phyloP scores from a whole-genome alignment of 2,797 vertebrate species.

The Paratrypauchen microcephalus region DNA sequence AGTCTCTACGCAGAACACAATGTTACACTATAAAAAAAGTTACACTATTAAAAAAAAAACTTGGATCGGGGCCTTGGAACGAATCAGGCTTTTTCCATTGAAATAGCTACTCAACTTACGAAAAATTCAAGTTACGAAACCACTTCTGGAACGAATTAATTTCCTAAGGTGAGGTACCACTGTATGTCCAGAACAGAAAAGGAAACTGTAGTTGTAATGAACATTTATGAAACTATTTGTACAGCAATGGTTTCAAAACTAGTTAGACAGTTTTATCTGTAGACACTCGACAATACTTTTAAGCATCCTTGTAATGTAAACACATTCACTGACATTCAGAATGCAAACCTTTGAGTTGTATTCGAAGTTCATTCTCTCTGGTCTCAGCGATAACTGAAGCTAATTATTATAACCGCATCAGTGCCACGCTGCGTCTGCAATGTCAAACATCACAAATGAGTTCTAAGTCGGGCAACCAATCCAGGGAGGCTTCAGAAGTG shows the following conservation, averaged over 20 bases:
- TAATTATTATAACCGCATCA: neutral
- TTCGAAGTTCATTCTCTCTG: neutral
- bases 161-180: no score
- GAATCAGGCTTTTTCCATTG: no score
- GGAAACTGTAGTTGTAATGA: no score
- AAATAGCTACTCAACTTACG: no score
- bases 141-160: no score
- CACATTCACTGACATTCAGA: neutral
- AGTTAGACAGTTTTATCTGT: neutral
- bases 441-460: neutral
- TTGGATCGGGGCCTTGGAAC: no score
- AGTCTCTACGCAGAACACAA: no score
- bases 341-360: neutral
- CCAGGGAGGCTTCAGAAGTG: neutral
- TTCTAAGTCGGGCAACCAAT: neutral
- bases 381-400: neutral
- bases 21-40: no score
- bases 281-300: neutral
- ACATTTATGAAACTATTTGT: no score
- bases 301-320: neutral
- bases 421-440: neutral
- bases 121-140: no score
- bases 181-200: no score
- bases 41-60: no score
- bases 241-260: neutral